Conservation (phyloP, 1,140 invertebrate genomes). For the Copidosoma floridanum region DNA sequence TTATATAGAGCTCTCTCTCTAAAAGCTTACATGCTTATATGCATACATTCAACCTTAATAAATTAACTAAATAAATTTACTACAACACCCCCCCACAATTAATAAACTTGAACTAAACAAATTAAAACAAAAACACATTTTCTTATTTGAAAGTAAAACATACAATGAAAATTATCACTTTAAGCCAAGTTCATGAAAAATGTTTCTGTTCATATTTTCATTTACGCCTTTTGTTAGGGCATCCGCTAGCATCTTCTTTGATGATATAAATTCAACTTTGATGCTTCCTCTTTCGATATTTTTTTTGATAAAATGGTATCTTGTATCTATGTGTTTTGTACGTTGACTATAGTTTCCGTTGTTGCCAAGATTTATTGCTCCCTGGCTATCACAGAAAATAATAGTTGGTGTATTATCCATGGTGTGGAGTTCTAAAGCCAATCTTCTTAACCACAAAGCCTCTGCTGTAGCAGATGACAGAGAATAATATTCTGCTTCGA, state of each 20-base stretch:
- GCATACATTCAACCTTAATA: too few species aligned
- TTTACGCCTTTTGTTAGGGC: neutral
- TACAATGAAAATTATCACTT: too few species aligned
- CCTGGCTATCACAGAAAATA: conserved; percentile 31
- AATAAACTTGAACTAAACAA: too few species aligned
- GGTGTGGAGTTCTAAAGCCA: neutral
- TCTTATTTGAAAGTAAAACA: too few species aligned
- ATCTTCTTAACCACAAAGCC: neutral
- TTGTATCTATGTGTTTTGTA: conserved; percentile 30
- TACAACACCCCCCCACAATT: too few species aligned
- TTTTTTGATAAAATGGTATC: neutral
- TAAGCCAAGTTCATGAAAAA: too few species aligned
- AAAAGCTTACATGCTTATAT: too few species aligned
- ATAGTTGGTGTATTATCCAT: neutral
- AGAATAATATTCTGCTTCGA: conserved; percentile 39
- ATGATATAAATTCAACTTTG: neutral
- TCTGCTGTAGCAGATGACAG: conserved; percentile 32
- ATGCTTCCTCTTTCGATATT: neutral
- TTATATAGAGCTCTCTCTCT: too few species aligned
- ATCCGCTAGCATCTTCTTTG: neutral
- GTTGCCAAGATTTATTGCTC: conserved; percentile 28
- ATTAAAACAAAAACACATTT: too few species aligned
- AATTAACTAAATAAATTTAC: too few species aligned
- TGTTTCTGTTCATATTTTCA: too few species aligned
- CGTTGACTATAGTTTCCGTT: conserved; percentile 10